These are phyloP conservation scores for Scalopus aquaticus DNA, from an alignment of 2,113 vertebrate genomes.

Conservation along the genomic window DNA sequence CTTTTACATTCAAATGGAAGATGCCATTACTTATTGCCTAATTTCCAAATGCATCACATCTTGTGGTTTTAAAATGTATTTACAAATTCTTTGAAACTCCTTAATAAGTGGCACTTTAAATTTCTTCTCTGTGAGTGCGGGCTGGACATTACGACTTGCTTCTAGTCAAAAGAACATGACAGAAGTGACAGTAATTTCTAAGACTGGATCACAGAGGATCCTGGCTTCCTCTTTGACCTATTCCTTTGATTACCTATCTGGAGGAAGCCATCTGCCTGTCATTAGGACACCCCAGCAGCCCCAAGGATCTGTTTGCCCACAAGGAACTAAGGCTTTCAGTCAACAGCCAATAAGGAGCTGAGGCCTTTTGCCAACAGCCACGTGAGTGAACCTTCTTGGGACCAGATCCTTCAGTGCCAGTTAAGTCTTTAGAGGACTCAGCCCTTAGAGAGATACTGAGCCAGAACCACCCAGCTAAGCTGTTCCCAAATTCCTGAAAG, in stretches of 20 bases:
- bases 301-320: not conserved
- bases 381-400: not conserved
- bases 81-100: not conserved
- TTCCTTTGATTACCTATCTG: not conserved
- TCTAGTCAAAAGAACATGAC: not conserved
- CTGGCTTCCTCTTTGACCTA: not conserved
- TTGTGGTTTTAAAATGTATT: not conserved
- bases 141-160: not conserved
- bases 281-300: not conserved
- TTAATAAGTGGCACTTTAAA: not conserved
- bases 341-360: not conserved
- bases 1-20: not conserved
- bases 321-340: not conserved
- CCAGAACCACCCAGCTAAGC: not conserved
- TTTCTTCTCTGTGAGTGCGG: not conserved
- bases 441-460: not conserved
- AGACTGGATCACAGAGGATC: not conserved
- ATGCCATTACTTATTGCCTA: not conserved
- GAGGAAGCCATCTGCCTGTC: not conserved
- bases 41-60: not conserved
- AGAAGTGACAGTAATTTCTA: not conserved
- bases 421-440: not conserved
- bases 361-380: not conserved
- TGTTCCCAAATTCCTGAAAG: not conserved
- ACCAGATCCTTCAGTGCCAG: not conserved